phyloP scores from a whole-genome alignment of 2,113 vertebrate genomes.

The human region GRCh38 chr21:25101001-25101500 shows the following conservation, averaged over 20 bases:
- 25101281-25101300: too few species aligned
- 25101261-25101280: too few species aligned
- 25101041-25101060: not conserved
- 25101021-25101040: not conserved
- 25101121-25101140: not conserved
- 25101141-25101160: too few species aligned
- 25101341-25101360: too few species aligned
- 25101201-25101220: too few species aligned
- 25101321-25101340: too few species aligned
- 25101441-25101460: not conserved
- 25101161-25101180: too few species aligned
- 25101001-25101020: not conserved
- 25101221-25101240: too few species aligned
- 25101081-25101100: not conserved
- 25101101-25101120: not conserved
- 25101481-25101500: not conserved
- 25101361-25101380: not conserved
- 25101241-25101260: too few species aligned
- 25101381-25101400: not conserved
- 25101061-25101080: not conserved
- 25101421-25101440: not conserved
- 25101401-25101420: not conserved
- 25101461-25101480: conserved; percentile 39
- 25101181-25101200: too few species aligned
- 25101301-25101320: too few species aligned